Base-by-base conservation (phyloP, 2,113 vertebrate species). In the Psophia crepitans region DNA sequence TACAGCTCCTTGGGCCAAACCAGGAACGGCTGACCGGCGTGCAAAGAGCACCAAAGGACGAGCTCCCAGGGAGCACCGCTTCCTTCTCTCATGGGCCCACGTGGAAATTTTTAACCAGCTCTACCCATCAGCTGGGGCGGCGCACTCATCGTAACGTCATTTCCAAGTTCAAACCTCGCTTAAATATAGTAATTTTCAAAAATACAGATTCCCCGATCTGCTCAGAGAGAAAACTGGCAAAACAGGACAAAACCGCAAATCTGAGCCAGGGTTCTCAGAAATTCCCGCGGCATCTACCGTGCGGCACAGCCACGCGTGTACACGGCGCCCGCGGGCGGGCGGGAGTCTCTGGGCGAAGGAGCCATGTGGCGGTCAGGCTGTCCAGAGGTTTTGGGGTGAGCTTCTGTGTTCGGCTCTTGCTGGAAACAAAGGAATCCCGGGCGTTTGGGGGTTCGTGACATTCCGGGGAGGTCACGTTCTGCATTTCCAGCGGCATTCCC, bases 231-330 rank as follows among this genome's bases (percentile, higher is more conserved):
- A 88, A 63, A 26, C 7, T 27, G 37, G 51, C 35, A 84, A 27
- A 78, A 57, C 17, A 41, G 65, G 16, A 13, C 33, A 68, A 7
- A 75, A 2, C 8, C 1, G 56, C 23, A 53, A 21, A 30, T 57
- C 49, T 22, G 32, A 56, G 35, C 11, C 26, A 66, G 16, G 28
- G 16, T 14, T 28, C 56, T 60, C 22, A n/a, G 41, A 48, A 51
- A 1, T 5, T 22, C 37, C 26, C 0, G 0, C 0, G 0, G 66
- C 35, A 24, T 3, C 61, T 12, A 4, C 41, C 11, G 1, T 37
- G 1, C 0, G 9, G 53, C 43, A 49, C 26, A 32, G 27, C 3
- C 4, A 2, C 0, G 0, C 4, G 28, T 30, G 26, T 19, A 10
- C 11, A 9, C 5, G 8, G 53, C 0, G n/a, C n/a, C n/a, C n/a